Percentiles rank a stretch among this genome's conserved stretches.
phyloP scores from a whole-genome alignment of 2,797 vertebrate species.

The Clarias pachynema region DNA sequence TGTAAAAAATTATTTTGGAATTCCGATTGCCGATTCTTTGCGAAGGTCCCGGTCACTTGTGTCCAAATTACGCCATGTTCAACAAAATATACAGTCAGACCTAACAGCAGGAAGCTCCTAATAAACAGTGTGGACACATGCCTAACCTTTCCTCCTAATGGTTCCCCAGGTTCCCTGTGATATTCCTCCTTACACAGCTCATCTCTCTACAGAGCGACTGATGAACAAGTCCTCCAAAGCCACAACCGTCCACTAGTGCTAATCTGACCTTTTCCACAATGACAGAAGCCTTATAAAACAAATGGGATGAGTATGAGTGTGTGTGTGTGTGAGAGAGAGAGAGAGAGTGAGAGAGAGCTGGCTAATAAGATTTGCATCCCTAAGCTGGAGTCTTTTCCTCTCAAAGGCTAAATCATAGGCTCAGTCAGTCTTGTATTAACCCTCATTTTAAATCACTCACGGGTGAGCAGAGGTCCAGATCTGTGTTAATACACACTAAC shows the following conservation, averaged over 20 bases:
- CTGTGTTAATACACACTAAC: conserved; percentile 42
- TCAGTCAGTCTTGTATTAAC: conserved; percentile 53
- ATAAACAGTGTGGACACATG: not conserved
- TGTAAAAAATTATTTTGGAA: not conserved
- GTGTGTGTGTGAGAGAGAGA: conserved; percentile 6
- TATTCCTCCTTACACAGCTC: conserved; percentile 67
- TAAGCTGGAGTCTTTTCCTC: conserved; percentile 51
- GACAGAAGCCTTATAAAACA: conserved; percentile 56
- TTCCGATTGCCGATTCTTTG: not conserved
- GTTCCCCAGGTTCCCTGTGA: conserved; percentile 39
- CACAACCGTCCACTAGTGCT: conserved; percentile 45
- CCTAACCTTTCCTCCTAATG: conserved; percentile 25
- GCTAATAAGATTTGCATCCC: conserved; percentile 56
- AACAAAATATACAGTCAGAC: not conserved
- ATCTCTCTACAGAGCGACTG: conserved; percentile 22
- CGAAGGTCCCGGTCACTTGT: not conserved
- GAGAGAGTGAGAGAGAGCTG: conserved; percentile 41
- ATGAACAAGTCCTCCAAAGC: conserved; percentile 47
- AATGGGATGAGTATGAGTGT: conserved; percentile 17
- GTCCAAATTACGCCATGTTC: not conserved
- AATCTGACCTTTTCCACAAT: conserved; percentile 63
- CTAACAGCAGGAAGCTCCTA: not conserved
- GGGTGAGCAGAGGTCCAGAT: conserved; percentile 30
- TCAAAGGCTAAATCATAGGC: conserved; percentile 51
- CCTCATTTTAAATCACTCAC: conserved; percentile 51